Percentiles rank a stretch among this genome's conserved stretches.
These are phyloP conservation scores for Platycercus adscitus DNA, from an alignment of 2,113 vertebrate species.

Conservation along the genomic window DNA sequence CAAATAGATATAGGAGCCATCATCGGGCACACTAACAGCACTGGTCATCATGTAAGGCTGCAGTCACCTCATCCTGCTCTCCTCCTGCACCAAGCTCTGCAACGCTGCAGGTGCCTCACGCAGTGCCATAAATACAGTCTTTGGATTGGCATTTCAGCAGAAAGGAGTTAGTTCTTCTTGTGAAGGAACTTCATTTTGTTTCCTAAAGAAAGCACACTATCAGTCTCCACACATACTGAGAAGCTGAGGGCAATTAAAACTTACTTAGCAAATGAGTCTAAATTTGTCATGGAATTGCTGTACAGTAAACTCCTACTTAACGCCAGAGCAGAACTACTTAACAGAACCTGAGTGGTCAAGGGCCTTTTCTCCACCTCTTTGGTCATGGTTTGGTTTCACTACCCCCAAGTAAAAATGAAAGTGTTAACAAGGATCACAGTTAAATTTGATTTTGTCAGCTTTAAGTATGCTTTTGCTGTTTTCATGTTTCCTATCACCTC, in stretches of 20 bases:
- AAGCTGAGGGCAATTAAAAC: not conserved
- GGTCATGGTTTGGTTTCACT: accelerated
- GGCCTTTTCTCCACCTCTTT: not conserved
- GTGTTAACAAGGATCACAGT: not conserved
- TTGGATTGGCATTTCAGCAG: not conserved
- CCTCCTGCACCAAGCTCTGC: not conserved
- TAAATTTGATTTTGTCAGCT: not conserved
- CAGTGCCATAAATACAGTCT: not conserved
- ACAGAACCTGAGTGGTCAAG: not conserved
- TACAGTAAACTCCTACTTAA: not conserved
- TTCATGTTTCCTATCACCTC: not conserved
- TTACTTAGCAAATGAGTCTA: not conserved
- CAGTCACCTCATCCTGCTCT: not conserved
- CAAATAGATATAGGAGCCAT: not conserved
- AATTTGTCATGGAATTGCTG: too few species aligned
- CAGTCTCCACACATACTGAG: not conserved
- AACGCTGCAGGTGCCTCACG: not conserved
- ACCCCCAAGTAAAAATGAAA: not conserved
- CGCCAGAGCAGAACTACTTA: not conserved
- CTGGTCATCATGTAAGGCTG: not conserved
- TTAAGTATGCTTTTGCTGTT: not conserved
- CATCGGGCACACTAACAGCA: not conserved
- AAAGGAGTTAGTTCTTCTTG: constrained; percentile 90
- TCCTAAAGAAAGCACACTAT: constrained; percentile 73
- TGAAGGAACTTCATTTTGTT: constrained; percentile 99